These are phyloP conservation scores for Catalaphyllia jardinei DNA, from an alignment of 64 coral and sea anemone genomes.

Conservation along the genomic window DNA sequence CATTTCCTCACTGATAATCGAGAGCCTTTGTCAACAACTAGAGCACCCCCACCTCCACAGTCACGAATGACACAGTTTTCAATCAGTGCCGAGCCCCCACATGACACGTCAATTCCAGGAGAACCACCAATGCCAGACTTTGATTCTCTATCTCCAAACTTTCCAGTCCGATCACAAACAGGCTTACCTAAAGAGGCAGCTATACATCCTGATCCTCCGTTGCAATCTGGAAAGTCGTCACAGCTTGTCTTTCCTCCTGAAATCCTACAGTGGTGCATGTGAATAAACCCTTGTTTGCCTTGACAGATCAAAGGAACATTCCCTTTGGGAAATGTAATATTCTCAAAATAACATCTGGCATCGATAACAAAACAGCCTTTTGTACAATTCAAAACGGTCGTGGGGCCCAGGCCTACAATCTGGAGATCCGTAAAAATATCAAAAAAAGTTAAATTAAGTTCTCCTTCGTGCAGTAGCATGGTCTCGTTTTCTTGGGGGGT, in stretches of 20 bases:
- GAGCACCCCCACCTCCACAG: conserved; percentile 64
- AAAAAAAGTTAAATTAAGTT: not conserved
- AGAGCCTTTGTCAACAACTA: conserved; percentile 45
- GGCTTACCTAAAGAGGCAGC: conserved; percentile 19
- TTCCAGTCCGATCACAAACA: conserved; percentile 43
- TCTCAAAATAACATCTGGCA: conserved; percentile 47
- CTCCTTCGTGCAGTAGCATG: conserved; percentile 36
- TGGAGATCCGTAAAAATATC: not conserved
- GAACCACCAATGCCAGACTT: conserved; percentile 54
- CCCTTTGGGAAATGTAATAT: conserved; percentile 36
- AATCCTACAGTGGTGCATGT: conserved; percentile 46
- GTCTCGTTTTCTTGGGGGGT: not conserved
- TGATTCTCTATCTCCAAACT: conserved; percentile 30
- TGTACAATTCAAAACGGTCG: conserved; percentile 15
- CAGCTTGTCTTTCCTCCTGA: conserved; percentile 62
- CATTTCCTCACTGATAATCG: conserved; percentile 24
- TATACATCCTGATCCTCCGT: conserved; percentile 63
- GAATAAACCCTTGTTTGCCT: not conserved
- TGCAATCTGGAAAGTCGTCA: conserved; percentile 76
- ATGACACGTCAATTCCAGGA: conserved; percentile 32
- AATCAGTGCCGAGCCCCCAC: conserved; percentile 8
- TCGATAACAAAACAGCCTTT: not conserved
- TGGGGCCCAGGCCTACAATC: conserved; percentile 40
- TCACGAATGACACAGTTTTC: conserved; percentile 61
- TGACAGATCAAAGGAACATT: conserved; percentile 25